Conservation (phyloP, 2,797 vertebrate genomes). For the Myotis daubentonii region DNA sequence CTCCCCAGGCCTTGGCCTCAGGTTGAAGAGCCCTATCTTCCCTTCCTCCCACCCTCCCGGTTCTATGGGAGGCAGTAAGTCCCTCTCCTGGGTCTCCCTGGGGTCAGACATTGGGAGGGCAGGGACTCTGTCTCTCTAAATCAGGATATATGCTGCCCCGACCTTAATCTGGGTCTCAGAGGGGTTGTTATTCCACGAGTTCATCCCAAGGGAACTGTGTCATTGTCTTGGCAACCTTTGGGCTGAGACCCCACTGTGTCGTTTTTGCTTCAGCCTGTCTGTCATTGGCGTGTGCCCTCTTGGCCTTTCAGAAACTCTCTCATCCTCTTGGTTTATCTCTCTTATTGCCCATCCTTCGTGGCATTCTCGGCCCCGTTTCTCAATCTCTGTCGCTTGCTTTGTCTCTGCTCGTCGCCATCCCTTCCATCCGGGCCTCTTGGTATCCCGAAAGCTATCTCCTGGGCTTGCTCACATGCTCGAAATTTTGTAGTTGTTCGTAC, state of each 20-base stretch:
- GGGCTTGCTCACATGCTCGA: background rate
- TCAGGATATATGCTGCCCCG: background rate
- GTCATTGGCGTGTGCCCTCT: background rate
- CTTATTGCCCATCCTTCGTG: background rate
- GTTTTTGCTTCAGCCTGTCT: constrained; percentile 1
- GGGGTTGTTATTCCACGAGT: constrained; percentile 22
- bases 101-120: background rate
- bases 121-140: background rate
- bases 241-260: background rate
- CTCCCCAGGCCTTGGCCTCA: background rate
- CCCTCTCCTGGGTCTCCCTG: background rate
- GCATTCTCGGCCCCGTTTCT: background rate
- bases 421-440: background rate
- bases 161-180: background rate
- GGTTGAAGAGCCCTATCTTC: background rate
- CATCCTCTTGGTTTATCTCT: background rate
- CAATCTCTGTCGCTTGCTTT: background rate
- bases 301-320: background rate
- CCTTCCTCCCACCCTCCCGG: background rate
- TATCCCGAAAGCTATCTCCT: background rate
- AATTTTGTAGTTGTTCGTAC: background rate
- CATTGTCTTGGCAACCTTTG: constrained; percentile 43
- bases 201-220: constrained; percentile 62
- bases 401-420: background rate
- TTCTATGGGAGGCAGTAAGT: background rate